Conservation (phyloP, 2,797 vertebrate genomes). For the Muscicapa comitata region DNA sequence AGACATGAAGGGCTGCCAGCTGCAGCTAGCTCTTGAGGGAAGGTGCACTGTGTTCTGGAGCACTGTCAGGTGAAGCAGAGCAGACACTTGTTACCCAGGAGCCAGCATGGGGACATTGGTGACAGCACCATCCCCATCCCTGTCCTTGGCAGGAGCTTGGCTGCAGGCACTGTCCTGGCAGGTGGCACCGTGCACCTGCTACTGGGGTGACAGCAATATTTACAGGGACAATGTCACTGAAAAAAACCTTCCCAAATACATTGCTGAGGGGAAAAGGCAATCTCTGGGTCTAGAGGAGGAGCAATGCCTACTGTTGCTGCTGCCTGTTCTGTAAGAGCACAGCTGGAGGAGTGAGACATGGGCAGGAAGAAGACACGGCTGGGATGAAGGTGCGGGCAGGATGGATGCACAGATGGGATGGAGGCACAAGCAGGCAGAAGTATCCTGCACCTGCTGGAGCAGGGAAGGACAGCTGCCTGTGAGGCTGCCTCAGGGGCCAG, state of each 20-base stretch:
- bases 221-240: accelerated
- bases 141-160: background rate
- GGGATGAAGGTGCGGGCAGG: too few species aligned
- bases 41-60: background rate
- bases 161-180: background rate
- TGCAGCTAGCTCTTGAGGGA: background rate
- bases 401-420: too few species aligned
- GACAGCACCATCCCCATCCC: background rate
- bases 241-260: background rate
- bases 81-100: background rate
- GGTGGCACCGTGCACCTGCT: accelerated
- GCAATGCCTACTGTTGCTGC: too few species aligned
- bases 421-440: accelerated
- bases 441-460: background rate
- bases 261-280: background rate
- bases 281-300: background rate
- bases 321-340: too few species aligned
- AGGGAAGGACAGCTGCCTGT: background rate
- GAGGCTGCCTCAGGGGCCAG: background rate
- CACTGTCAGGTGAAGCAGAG: background rate
- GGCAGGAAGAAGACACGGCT: too few species aligned
- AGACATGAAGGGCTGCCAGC: conserved; percentile 9
- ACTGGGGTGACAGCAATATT: background rate
- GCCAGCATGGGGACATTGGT: accelerated
- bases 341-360: too few species aligned